These are phyloP conservation scores for Hydrophis major DNA, from an alignment of 2,797 vertebrate genomes.

Conservation along the genomic window DNA sequence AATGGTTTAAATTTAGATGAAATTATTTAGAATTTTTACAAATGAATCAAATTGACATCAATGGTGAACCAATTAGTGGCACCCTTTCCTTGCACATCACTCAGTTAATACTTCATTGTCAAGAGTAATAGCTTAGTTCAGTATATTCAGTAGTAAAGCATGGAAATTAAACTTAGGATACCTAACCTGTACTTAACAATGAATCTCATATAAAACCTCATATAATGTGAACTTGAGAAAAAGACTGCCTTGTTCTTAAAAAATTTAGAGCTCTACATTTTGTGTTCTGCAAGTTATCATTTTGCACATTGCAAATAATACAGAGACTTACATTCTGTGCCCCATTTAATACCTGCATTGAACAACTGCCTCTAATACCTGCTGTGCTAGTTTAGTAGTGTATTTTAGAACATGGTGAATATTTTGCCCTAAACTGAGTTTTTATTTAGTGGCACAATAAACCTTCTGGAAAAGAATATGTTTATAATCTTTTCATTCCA, in stretches of 20 bases:
- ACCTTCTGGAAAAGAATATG: background rate
- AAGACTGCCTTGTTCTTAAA: background rate
- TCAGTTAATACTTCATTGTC: constrained; percentile 10
- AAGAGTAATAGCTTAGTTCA: background rate
- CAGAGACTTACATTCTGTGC: background rate
- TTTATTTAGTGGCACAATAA: background rate
- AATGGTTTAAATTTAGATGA: background rate
- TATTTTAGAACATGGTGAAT: background rate
- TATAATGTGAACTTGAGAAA: background rate
- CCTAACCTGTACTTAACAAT: background rate
- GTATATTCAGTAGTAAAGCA: background rate
- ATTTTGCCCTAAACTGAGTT: background rate
- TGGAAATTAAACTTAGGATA: background rate
- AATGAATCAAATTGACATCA: background rate
- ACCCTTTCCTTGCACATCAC: background rate
- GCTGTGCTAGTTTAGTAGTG: background rate
- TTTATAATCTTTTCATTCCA: background rate
- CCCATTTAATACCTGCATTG: background rate
- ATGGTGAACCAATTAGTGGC: constrained; percentile 8
- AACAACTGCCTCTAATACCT: background rate
- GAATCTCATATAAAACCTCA: background rate
- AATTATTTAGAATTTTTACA: background rate
- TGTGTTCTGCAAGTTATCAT: background rate
- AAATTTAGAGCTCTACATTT: background rate
- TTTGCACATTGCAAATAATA: background rate